Evolutionary conservation across 2,797 vertebrate species (phyloP).

Genomic region (Cyprinodon diabolis): DNA sequence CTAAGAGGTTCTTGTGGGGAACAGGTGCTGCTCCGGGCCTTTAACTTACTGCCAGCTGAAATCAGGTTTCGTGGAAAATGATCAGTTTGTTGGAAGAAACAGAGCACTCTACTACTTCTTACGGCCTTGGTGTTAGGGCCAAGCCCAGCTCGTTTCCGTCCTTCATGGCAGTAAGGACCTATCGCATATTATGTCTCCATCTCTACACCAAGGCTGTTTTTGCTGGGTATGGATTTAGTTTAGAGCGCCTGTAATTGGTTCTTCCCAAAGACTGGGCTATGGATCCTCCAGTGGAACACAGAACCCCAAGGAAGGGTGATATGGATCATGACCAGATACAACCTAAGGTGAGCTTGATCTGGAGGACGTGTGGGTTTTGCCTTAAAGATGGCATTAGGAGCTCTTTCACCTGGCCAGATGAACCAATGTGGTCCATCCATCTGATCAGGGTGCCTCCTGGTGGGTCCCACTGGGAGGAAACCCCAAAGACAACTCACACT

Average conservation of each 20-base stretch:
- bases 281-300: not conserved
- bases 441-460: not conserved
- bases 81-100: slow-evolving; percentile 16
- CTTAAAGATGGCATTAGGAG: not conserved
- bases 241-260: not conserved
- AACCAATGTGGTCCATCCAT: not conserved
- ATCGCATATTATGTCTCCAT: slow-evolving; percentile 26
- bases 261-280: not conserved
- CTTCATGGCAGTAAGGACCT: not conserved
- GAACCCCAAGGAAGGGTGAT: not conserved
- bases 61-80: slow-evolving; percentile 13
- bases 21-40: not conserved
- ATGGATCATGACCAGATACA: too few relatives aligned
- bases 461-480: not conserved
- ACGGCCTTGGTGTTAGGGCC: slow-evolving; percentile 35
- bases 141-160: slow-evolving; percentile 44
- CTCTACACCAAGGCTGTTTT: slow-evolving; percentile 16
- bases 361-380: not conserved
- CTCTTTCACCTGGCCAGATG: not conserved
- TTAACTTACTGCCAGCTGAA: slow-evolving; percentile 12
- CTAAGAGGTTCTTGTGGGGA: not conserved
- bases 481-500: not conserved
- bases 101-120: slow-evolving; percentile 14
- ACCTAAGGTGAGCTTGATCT: not conserved
- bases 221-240: slow-evolving; percentile 2